Evolutionary conservation across 2,888 invertebrate species (phyloP), one percentile per base, ranked within the genome.

Genomic region (Drosophila rellima): DNA sequence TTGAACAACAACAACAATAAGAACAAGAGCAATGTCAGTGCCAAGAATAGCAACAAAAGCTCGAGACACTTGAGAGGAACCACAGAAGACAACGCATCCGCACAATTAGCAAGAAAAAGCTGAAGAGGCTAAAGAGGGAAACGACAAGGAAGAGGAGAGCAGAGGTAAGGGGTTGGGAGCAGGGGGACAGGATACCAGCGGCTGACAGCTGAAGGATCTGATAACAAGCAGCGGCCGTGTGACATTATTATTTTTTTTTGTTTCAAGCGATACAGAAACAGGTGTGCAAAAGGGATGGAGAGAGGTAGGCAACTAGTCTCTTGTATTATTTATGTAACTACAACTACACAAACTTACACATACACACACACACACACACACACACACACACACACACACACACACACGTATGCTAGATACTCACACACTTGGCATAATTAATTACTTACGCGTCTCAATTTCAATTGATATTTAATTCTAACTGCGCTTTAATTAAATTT

Each of bases 141-240:
- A n/a, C n/a, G n/a, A n/a, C n/a, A 13, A 11, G 31, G 13, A 26
- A 26, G 26, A 4, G 4, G 7, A 8, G 44, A 5, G 29, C 2
- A 6, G 31, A 10, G 42, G 1, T 23, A 17, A 15, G 37, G n/a
- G 39, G 17, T 1, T 6, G 4, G 20, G 44, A n/a, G 3, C 0
- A 17, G n/a, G 52, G 18, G 11, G 7, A 29, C 45, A 17, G 18
- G 15, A 29, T 37, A 13, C 20, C 20, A 11, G 42, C 67, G 39
- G 15, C 18, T 71, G 70, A 52, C 64, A 74, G 45, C 56, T 78
- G 54, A 78, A 78, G 78, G 48, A 72, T 80, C 68, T 80, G 67
- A 75, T 75, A 76, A 70, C 78, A 76, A 76, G 80, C 70, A 39
- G 40, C 42, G 56, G 26, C 5, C 54, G 33, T 48, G 5, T 63